Conservation (phyloP, 2,113 vertebrate genomes). For the Hippolais icterina region DNA sequence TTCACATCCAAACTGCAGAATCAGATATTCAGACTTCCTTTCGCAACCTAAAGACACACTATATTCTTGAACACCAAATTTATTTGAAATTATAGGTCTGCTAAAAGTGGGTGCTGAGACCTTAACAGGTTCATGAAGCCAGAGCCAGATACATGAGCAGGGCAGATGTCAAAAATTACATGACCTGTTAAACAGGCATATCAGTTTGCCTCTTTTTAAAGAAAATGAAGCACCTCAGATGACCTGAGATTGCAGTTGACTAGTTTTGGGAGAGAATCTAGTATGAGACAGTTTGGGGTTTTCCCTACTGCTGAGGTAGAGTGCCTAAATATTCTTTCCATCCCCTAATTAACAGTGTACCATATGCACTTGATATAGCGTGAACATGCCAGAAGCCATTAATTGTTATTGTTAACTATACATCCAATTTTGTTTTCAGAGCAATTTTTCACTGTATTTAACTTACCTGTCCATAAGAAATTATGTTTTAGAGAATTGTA, state of each 20-base stretch:
- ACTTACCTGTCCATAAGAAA: not conserved
- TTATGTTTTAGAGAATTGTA: conserved; percentile 1
- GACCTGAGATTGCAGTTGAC: not conserved
- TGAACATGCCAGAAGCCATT: not conserved
- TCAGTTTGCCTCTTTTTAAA: not conserved
- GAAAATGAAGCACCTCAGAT: not conserved
- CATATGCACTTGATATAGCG: not conserved
- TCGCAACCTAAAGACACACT: not conserved
- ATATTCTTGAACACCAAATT: not conserved
- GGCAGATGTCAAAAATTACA: not conserved
- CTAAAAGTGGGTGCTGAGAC: not conserved
- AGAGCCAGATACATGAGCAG: not conserved
- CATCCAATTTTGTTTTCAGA: conserved; percentile 28
- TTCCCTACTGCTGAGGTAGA: not conserved
- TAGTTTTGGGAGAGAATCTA: not conserved
- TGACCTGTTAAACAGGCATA: not conserved
- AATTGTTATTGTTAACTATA: not conserved
- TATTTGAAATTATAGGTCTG: not conserved
- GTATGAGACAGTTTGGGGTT: not conserved
- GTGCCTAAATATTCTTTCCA: not conserved
- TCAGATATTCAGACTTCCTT: not conserved
- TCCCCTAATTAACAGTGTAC: not conserved
- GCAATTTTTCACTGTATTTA: conserved; percentile 24
- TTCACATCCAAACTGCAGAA: not conserved
- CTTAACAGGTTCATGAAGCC: not conserved